Evolutionary conservation across 2,113 vertebrate species (phyloP).

Genomic region (Dolichallabes microphthalmus): DNA sequence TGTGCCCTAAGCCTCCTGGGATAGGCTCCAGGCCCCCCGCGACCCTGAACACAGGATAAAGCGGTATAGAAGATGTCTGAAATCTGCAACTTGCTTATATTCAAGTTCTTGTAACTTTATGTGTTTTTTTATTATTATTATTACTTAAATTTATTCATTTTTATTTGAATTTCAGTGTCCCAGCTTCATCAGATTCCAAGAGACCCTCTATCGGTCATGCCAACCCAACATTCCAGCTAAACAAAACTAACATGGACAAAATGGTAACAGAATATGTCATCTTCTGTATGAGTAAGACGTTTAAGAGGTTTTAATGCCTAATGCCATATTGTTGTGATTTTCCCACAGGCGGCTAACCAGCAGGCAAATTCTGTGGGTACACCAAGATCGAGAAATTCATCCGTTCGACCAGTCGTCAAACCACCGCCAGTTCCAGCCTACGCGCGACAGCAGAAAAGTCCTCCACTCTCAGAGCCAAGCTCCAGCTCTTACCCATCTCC

Average conservation of each 20-base stretch:
- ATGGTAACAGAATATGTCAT: conserved; percentile 70
- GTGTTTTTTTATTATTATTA: not conserved
- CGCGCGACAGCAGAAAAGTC: conserved; percentile 29
- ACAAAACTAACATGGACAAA: conserved; percentile 73
- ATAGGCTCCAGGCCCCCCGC: too few species aligned
- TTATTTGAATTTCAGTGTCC: conserved; percentile 56
- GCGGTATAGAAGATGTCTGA: too few species aligned
- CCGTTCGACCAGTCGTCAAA: conserved; percentile 62
- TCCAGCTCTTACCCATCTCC: conserved; percentile 42
- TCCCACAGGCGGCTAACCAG: conserved; percentile 52
- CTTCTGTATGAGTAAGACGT: not conserved
- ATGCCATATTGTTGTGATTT: conserved; percentile 4
- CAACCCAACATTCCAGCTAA: conserved; percentile 86
- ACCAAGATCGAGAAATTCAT: conserved; percentile 52
- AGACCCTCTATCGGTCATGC: conserved; percentile 71
- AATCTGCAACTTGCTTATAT: not conserved
- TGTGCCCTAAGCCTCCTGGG: too few species aligned
- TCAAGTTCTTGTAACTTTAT: not conserved
- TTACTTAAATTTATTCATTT: not conserved
- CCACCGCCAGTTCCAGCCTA: conserved; percentile 65
- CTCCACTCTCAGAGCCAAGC: conserved; percentile 10
- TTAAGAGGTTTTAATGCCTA: not conserved
- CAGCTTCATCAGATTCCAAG: conserved; percentile 59
- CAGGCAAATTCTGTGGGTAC: conserved; percentile 55
- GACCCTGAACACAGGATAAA: too few species aligned